Percentiles rank a stretch among this genome's conserved stretches.
phyloP scores from a whole-genome alignment of 2,113 vertebrate genomes.

The Crotalus helleri region DNA sequence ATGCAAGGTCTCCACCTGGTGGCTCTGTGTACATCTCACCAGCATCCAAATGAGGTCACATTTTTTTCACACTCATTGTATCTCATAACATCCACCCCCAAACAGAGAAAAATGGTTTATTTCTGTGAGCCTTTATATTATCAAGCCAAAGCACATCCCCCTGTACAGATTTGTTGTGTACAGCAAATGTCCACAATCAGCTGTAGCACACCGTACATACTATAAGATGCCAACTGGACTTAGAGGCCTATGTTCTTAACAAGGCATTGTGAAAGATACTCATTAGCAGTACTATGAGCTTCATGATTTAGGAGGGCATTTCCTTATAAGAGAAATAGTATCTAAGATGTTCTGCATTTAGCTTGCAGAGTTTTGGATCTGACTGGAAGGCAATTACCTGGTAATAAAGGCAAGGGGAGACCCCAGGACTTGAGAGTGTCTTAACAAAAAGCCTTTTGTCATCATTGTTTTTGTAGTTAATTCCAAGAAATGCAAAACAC shows the following conservation, averaged over 20 bases:
- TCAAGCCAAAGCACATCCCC: background rate
- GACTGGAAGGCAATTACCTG: background rate
- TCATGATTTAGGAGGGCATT: background rate
- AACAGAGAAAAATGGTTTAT: background rate
- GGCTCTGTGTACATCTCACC: constrained; percentile 25
- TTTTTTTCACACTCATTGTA: background rate
- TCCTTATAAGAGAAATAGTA: background rate
- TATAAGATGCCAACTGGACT: background rate
- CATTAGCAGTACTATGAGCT: background rate
- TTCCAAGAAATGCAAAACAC: background rate
- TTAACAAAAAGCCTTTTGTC: background rate
- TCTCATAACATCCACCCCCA: background rate
- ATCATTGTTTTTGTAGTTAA: background rate
- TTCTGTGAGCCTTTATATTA: background rate
- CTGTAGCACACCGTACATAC: background rate
- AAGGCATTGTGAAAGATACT: background rate
- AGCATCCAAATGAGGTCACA: background rate
- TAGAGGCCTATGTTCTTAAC: background rate
- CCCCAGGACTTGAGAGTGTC: background rate
- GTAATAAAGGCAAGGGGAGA: background rate
- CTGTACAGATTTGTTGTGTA: background rate
- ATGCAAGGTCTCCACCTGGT: constrained; percentile 65
- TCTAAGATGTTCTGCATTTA: background rate
- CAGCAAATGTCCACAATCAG: background rate
- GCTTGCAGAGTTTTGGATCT: background rate